phyloP scores from a whole-genome alignment of 2,888 invertebrate species.

The Campoplex nolae region DNA sequence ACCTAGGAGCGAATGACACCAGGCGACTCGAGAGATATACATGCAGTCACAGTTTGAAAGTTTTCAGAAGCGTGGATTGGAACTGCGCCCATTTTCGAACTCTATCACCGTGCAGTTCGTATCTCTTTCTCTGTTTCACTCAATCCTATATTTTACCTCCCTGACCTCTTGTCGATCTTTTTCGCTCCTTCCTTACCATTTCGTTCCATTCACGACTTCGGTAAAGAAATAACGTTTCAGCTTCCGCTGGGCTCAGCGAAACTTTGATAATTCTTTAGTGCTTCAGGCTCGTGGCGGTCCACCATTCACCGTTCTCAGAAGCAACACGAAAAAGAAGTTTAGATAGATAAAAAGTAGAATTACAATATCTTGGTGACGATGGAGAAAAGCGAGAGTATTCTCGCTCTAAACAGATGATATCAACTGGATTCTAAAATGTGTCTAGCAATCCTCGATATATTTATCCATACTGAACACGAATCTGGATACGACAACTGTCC shows the following conservation, averaged over 20 bases:
- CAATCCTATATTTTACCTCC: conserved; percentile 20
- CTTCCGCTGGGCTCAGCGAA: conserved; percentile 66
- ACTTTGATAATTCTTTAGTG: conserved; percentile 74
- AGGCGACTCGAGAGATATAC: background rate
- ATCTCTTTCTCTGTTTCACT: conserved; percentile 20
- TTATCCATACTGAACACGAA: no score
- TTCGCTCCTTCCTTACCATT: conserved; percentile 12
- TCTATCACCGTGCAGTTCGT: conserved; percentile 40
- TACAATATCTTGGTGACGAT: conserved; percentile 66
- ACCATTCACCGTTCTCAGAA: background rate
- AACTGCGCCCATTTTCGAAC: conserved; percentile 77
- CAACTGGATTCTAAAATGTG: background rate
- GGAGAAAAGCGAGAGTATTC: background rate
- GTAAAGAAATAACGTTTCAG: conserved; percentile 40
- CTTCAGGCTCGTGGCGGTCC: conserved; percentile 43
- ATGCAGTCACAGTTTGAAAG: conserved; percentile 75
- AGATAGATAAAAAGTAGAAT: conserved; percentile 18
- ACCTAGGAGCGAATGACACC: background rate
- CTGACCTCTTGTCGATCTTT: background rate
- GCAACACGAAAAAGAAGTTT: conserved; percentile 16
- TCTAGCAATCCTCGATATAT: no score
- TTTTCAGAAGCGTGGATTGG: conserved; percentile 76
- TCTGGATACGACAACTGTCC: no score
- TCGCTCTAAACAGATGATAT: background rate
- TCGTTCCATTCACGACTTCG: conserved; percentile 21